phyloP scores from a whole-genome alignment of 2,797 vertebrate genomes.

The Enteromius fasciolatus region DNA sequence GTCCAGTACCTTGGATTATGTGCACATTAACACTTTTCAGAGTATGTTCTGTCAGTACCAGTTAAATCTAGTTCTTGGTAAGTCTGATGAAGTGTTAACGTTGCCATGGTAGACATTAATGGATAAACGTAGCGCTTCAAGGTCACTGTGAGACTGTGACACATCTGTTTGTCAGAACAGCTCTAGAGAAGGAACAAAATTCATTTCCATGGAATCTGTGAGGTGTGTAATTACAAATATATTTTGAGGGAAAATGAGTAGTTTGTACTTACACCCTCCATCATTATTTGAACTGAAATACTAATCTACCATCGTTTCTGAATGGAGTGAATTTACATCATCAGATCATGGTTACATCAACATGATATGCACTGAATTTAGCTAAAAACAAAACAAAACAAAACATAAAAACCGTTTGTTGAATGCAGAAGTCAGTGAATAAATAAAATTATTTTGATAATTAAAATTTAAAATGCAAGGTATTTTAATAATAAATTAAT shows the following conservation, averaged over 20 bases:
- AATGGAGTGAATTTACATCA: neutral
- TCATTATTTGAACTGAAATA: neutral
- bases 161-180: slow-evolving; percentile 37
- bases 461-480: too few relatives aligned
- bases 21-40: slow-evolving; percentile 36
- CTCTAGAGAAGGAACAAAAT: slow-evolving; percentile 54
- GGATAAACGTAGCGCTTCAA: slow-evolving; percentile 44
- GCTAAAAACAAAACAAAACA: neutral
- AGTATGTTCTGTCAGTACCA: slow-evolving; percentile 13
- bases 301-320: neutral
- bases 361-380: neutral
- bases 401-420: too few relatives aligned
- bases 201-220: slow-evolving; percentile 2
- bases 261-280: neutral
- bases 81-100: slow-evolving; percentile 46
- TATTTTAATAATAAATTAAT: too few relatives aligned
- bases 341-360: neutral
- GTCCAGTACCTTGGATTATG: slow-evolving; percentile 6
- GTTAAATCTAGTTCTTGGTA: slow-evolving; percentile 6
- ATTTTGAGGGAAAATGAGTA: neutral
- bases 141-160: slow-evolving; percentile 43
- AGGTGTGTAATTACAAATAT: slow-evolving; percentile 1
- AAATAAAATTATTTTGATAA: too few relatives aligned
- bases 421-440: too few relatives aligned
- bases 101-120: slow-evolving; percentile 70